Base-by-base conservation (phyloP, 2,888 invertebrate species). In the Spatulosminthurus flaviceps region DNA sequence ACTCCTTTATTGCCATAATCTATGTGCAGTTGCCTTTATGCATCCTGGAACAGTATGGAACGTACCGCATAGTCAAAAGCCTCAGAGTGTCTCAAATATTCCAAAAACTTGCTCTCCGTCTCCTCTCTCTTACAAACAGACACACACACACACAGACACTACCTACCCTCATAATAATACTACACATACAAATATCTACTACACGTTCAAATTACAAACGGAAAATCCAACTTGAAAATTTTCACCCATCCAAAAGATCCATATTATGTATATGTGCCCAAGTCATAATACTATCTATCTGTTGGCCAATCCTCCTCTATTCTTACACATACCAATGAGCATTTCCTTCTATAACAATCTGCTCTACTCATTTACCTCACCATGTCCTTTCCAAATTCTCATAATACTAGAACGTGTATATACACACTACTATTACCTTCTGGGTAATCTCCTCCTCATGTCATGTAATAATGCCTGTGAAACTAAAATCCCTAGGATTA, bases 1-100 rank as follows among this genome's bases (percentile, higher is more conserved):
- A 82, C 70, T 80, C 78, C 79, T 82, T 82, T 82, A 82, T 81
- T 79, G 81, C 82, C 79, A 81, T 82, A 82, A 82, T 82, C 79
- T 82, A 82, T 81, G 81, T 75, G 79, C 80, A 73, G 76, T 81
- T 79, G 73, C 70, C 75, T 79, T 79, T 81, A 77, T 81, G 78
- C 80, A 80, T 80, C 66, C 64, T 24, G 26, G 34, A 69, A 13
- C 69, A 22, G 28, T 19, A 21, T 41, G 28, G 51, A 60, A 64
- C 26, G 26, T 16, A 42, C 42, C 66, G 41, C 34, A 70, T 19
- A 24, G 22, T 19, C 70, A 51, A 7, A 41, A 13, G 2, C 51
- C 51, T 51, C 51, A 51, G 7, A 51, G n/a, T 60, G 13, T 66
- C 66, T n/a, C n/a, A 29, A 34, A 28, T 76, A 34, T 28, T n/a